phyloP scores from a whole-genome alignment of 2,888 invertebrate species.

The Pollenia labialis region DNA sequence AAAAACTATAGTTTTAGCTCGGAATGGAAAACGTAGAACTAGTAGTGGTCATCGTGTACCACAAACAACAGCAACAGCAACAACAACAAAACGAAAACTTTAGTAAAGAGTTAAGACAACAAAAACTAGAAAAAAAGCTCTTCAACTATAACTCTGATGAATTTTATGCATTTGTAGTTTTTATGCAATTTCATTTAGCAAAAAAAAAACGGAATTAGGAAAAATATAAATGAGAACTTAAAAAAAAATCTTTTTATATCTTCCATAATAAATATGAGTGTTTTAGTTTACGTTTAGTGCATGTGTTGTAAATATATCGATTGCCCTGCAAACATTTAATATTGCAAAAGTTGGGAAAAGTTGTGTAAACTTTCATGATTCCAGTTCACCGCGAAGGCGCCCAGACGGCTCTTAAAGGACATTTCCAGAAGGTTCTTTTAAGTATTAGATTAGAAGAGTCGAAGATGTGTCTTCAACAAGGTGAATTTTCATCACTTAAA shows the following conservation, averaged over 20 bases:
- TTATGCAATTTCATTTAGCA: constrained; percentile 70
- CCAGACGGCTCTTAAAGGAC: too few relatives aligned
- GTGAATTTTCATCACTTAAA: too few relatives aligned
- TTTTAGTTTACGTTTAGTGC: too few relatives aligned
- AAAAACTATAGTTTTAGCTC: constrained; percentile 49
- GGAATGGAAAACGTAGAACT: not conserved
- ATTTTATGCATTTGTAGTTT: constrained; percentile 74
- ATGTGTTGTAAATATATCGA: too few relatives aligned
- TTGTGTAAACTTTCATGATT: too few relatives aligned
- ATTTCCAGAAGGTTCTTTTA: too few relatives aligned
- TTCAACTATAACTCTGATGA: constrained; percentile 66
- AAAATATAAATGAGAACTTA: constrained; percentile 22
- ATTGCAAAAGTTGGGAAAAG: too few relatives aligned
- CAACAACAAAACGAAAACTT: constrained; percentile 3
- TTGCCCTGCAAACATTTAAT: too few relatives aligned
- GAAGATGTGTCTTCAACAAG: too few relatives aligned
- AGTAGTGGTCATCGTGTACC: constrained; percentile 56
- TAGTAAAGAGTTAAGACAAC: constrained; percentile 36
- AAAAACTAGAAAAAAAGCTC: constrained; percentile 10
- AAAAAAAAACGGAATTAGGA: constrained; percentile 9
- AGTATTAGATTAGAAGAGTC: too few relatives aligned
- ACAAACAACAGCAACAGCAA: constrained; percentile 23
- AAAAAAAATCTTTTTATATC: constrained; percentile 52
- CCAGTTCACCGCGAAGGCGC: too few relatives aligned
- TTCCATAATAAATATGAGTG: not conserved